phyloP scores from a whole-genome alignment of 2,888 invertebrate species.

The Colostygia pectinataria region DNA sequence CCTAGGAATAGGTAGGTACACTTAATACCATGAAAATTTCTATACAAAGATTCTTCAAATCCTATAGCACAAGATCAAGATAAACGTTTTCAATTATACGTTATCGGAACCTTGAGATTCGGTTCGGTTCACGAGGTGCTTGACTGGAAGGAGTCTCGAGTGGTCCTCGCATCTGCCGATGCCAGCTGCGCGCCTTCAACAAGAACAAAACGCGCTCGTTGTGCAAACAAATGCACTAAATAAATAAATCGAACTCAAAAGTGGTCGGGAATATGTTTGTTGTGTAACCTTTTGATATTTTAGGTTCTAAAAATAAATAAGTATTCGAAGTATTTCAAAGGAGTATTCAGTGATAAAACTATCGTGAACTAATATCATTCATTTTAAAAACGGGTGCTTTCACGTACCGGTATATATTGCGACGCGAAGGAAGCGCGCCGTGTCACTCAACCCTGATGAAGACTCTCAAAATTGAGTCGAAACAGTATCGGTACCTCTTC shows the following conservation, averaged over 20 bases:
- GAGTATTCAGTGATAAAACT: too few relatives aligned
- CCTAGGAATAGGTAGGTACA: too few relatives aligned
- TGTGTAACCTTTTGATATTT: slow-evolving; percentile 15
- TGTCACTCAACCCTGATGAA: too few relatives aligned
- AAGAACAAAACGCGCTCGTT: slow-evolving; percentile 25
- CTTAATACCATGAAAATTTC: not conserved
- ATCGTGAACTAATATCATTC: too few relatives aligned
- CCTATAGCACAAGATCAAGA: slow-evolving; percentile 14
- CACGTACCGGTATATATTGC: too few relatives aligned
- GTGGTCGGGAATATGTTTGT: slow-evolving; percentile 29
- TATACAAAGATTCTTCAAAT: slow-evolving; percentile 1
- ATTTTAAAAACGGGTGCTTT: too few relatives aligned
- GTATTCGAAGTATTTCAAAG: not conserved
- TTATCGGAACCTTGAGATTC: slow-evolving; percentile 16
- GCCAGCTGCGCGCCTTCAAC: slow-evolving; percentile 36
- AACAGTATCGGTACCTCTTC: too few relatives aligned
- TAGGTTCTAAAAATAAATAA: slow-evolving; percentile 3
- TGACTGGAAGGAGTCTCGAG: slow-evolving; percentile 39
- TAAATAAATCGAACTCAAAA: slow-evolving; percentile 32
- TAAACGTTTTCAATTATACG: slow-evolving; percentile 21
- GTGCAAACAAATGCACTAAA: slow-evolving; percentile 28
- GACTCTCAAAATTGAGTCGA: too few relatives aligned
- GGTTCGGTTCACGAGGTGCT: slow-evolving; percentile 27
- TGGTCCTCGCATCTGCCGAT: slow-evolving; percentile 38
- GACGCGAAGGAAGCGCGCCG: too few relatives aligned